phyloP scores from a whole-genome alignment of 37 sponge, comb jelly and placozoan species.

The Beroe ovata region DNA sequence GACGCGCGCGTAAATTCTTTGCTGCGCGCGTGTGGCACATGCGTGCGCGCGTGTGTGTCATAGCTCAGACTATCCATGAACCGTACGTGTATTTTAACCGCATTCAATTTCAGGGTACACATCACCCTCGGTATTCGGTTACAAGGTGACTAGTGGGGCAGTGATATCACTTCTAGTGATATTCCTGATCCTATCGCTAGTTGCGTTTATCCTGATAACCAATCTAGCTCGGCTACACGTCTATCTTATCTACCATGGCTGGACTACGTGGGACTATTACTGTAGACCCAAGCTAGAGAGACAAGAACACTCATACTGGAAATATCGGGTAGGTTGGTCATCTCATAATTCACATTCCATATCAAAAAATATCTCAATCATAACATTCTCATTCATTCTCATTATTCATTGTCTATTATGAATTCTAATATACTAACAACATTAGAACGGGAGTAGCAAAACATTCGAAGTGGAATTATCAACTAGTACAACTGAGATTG shows the following conservation, averaged over 20 bases:
- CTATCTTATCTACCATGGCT: slow-evolving; percentile 46
- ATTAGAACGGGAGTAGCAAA: background rate
- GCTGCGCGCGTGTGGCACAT: background rate
- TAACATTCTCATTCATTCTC: too few relatives aligned
- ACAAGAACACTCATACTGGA: slow-evolving; percentile 40
- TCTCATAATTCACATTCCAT: background rate
- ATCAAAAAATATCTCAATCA: too few relatives aligned
- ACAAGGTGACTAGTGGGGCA: background rate
- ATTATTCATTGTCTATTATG: too few relatives aligned
- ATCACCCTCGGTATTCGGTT: slow-evolving; percentile 11
- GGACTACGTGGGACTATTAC: slow-evolving; percentile 65
- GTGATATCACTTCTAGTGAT: slow-evolving; percentile 9
- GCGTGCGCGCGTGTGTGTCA: slow-evolving; percentile 1
- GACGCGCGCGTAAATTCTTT: too few relatives aligned
- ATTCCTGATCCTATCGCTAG: background rate
- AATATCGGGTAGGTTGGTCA: slow-evolving; percentile 7
- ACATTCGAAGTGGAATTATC: background rate
- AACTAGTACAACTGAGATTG: background rate
- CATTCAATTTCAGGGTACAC: background rate
- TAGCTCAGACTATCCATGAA: too few relatives aligned
- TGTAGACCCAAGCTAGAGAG: slow-evolving; percentile 21
- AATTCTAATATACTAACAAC: too few relatives aligned
- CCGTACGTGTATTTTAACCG: too few relatives aligned
- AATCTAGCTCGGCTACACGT: slow-evolving; percentile 28
- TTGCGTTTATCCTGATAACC: slow-evolving; percentile 24